Evolutionary conservation across 2,888 invertebrate species (phyloP), one percentile per base, ranked within the genome.

Genomic region (Rhorus exstirpatorius): DNA sequence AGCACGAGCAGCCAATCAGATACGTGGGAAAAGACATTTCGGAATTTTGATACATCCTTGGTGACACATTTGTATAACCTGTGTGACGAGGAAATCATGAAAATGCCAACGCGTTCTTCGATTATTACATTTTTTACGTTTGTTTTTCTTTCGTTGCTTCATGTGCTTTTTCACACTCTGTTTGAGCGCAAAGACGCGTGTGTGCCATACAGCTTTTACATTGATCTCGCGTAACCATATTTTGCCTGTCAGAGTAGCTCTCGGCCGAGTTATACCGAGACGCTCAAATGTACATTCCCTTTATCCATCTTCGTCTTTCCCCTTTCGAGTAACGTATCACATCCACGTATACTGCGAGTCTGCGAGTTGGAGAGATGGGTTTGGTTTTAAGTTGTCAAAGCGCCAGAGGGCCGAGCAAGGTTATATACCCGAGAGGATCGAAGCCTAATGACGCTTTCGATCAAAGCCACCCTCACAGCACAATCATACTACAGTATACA

Each of bases 371-470:
- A 81, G 71, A 77, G 77, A 81, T 81, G 65, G 72, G 72, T 71
- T 72, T 67, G 81, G 81, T 81, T 81, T 81, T 77, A 77, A 81
- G 61, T 72, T 81, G 77, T 77, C 81, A 81, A 77, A 81, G 81
- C 72, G 72, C 81, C 77, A 71, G 81, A 81, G 65, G 65, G 76
- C 41, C 17, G 58, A 31, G 67, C 26, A 41, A 60, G 70, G 77
- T 67, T 77, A 74, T 63, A 41, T 41, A 67, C 76, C 53, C 49
- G 65, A 77, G 77, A 67, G 81, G 77, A 77, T 72, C 77, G 77
- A 44, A 44, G 21, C 72, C 60, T 81, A 81, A 81, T 77, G 81
- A 72, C 81, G 67, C 81, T 67, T 38, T 81, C 81, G 77, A 77
- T 81, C 81, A 81, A 81, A 71, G 81, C 77, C 77, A 77, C 58